Percentiles rank a stretch among this genome's conserved stretches.
These are phyloP conservation scores for Procambarus virginalis DNA, from an alignment of 1,140 invertebrate species.

Conservation along the genomic window DNA sequence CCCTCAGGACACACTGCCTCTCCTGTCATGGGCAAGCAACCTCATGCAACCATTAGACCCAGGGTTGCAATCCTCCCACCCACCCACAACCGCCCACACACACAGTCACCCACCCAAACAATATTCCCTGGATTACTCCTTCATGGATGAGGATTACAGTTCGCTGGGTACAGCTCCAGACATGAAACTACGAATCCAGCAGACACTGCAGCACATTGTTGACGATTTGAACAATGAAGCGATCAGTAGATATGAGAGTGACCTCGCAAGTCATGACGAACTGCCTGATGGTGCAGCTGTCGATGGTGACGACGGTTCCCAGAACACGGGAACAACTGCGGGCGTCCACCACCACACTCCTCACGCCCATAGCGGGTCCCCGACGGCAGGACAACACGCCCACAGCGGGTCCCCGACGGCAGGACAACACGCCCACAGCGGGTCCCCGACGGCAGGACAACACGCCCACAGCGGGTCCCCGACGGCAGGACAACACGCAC, in stretches of 20 bases:
- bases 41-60: not conserved
- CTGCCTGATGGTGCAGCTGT: not conserved
- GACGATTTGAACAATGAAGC: not conserved
- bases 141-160: conserved; percentile 19
- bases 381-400: no score
- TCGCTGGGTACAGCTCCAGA: not conserved
- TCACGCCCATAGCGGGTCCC: no score
- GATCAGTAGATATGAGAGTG: not conserved
- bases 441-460: no score
- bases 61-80: not conserved
- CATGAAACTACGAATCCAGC: not conserved
- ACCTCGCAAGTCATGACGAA: not conserved
- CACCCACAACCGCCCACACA: no score
- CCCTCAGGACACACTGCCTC: not conserved
- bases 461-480: no score
- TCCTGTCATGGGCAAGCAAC: not conserved
- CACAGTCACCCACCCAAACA: not conserved
- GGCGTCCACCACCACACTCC: no score
- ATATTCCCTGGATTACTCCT: not conserved
- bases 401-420: no score
- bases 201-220: not conserved
- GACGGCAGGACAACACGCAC: no score
- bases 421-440: no score
- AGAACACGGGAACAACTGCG: no score
- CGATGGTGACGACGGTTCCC: not conserved